Evolutionary conservation across 2,888 invertebrate species (phyloP), one percentile per base, ranked within the genome.

Genomic region (Drosophila lutescens): DNA sequence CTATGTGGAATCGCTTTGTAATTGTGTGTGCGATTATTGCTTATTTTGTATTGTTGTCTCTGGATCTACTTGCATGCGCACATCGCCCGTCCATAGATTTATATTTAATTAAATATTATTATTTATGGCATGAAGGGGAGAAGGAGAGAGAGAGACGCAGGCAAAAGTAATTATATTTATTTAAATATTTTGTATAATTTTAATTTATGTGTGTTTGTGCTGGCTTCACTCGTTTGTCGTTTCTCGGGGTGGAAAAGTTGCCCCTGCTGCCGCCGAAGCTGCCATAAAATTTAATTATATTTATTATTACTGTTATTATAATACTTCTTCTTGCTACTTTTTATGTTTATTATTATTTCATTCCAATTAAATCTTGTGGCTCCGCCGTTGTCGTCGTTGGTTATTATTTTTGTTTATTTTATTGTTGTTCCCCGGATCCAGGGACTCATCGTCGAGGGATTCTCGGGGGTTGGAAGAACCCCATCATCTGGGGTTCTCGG

Each of bases 271-370:
- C 71, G 69, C 77, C 20, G 20, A 2, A 53, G 73, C 72, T 20
- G 20, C 20, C 85, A 87, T 90, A 79, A 90, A 88, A 89, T 88
- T 89, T 89, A 90, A 90, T 90, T 90, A 90, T 88, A 88, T 90
- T 90, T 89, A 90, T 89, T 90, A 82, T 89, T 89, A 79, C 70
- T 66, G 66, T 72, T 76, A 76, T 77, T 60, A 74, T 70, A 57
- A 76, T 76, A 72, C 46, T 59, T 43, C 53, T 63, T 61, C 65
- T 59, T 74, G 58, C 71, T 70, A 59, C 59, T 79, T 73, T 66
- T 77, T 77, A 76, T 88, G 83, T 77, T 86, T 89, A 72, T 78
- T 75, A 89, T 87, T 87, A 87, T 87, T 82, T 78, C 80, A 87
- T 88, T 88, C 85, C 88, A 88, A 88, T 88, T 89, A 88, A 89